phyloP scores from a whole-genome alignment of 2,888 invertebrate genomes.

The Heliconius cydno region DNA sequence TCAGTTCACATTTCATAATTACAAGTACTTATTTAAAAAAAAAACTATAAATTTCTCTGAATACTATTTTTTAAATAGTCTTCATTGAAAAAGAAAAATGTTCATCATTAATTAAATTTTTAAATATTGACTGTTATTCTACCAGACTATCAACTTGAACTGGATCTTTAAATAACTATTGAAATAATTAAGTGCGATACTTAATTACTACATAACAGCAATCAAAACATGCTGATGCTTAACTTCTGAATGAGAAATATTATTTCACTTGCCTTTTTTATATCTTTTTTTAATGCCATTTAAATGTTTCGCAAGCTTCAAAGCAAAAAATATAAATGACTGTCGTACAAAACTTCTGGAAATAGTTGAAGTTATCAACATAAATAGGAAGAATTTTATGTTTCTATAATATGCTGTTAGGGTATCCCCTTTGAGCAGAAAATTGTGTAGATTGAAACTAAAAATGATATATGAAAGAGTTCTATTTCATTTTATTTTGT shows the following conservation, averaged over 20 bases:
- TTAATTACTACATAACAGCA: not conserved
- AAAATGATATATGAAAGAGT: not conserved
- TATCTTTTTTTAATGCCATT: slow-evolving; percentile 9
- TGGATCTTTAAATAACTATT: not conserved
- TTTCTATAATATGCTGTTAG: slow-evolving; percentile 1
- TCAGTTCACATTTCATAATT: too few species aligned
- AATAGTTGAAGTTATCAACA: slow-evolving; percentile 6
- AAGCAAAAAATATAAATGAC: slow-evolving; percentile 12
- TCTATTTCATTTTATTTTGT: not conserved
- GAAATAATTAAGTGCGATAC: slow-evolving; percentile 5
- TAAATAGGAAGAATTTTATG: slow-evolving; percentile 9
- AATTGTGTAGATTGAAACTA: not conserved
- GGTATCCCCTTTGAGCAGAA: not conserved
- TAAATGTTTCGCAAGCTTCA: not conserved
- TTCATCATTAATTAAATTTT: too few species aligned
- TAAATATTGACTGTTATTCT: too few species aligned
- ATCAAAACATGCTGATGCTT: not conserved
- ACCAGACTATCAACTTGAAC: not conserved
- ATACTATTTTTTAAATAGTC: too few species aligned
- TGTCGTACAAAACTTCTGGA: not conserved
- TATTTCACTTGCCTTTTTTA: slow-evolving; percentile 1
- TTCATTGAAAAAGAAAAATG: too few species aligned
- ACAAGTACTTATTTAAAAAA: too few species aligned
- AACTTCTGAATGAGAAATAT: slow-evolving; percentile 4
- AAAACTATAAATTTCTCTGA: too few species aligned